These are phyloP conservation scores for Sepioteuthis lessoniana DNA, from an alignment of 2,888 invertebrate species.

Conservation along the genomic window DNA sequence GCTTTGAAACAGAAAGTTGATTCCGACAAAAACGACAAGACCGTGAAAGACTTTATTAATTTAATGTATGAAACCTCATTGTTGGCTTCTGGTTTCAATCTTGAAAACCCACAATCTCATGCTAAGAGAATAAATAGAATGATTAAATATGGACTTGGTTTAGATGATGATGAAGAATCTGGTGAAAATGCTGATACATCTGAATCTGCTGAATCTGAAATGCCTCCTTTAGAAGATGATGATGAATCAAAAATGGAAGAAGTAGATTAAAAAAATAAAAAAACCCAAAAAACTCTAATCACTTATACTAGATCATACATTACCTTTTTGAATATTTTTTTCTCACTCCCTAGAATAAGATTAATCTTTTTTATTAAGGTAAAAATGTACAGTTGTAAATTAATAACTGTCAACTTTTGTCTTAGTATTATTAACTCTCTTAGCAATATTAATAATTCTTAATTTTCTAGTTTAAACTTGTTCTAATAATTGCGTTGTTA, in stretches of 20 bases:
- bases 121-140: slow-evolving; percentile 96
- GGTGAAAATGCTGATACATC: slow-evolving; percentile 73
- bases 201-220: slow-evolving; percentile 78
- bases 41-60: slow-evolving; percentile 97
- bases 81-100: slow-evolving; percentile 94
- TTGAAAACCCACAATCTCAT: slow-evolving; percentile 92
- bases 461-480: too few relatives aligned
- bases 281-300: neutral
- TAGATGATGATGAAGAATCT: slow-evolving; percentile 88
- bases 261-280: slow-evolving; percentile 98
- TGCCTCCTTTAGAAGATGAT: slow-evolving; percentile 88
- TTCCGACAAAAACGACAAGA: slow-evolving; percentile 97
- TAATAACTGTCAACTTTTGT: neutral
- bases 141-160: slow-evolving; percentile 84
- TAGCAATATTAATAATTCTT: too few relatives aligned
- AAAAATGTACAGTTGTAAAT: neutral
- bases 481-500: too few relatives aligned
- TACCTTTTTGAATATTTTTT: neutral
- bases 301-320: too few relatives aligned
- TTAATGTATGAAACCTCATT: slow-evolving; percentile 96
- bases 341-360: neutral
- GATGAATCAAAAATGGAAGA: slow-evolving; percentile 99
- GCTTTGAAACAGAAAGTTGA: slow-evolving; percentile 92
- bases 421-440: neutral
- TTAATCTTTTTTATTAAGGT: neutral